Base-by-base conservation (phyloP, 2,797 vertebrate genomes). In the Poecilia velifera region DNA sequence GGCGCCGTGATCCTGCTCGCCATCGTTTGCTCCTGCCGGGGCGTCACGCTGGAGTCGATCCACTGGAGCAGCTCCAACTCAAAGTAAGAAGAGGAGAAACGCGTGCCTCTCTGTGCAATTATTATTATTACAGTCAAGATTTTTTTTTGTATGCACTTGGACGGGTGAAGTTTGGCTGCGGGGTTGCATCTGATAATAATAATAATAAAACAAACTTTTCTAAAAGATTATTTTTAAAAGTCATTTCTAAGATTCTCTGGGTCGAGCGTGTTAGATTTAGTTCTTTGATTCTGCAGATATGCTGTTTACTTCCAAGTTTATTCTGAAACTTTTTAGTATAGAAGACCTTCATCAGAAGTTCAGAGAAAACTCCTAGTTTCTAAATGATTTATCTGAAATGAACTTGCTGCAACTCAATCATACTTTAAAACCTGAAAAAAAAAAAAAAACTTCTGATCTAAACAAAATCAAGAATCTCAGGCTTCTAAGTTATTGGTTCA, bases 61-160 rank as follows among this genome's bases (percentile, higher is more conserved):
- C 93, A 93, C 84, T 96, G 96, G 96, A 96, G 95, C 83, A 92
- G 91, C 74, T 94, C 95, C 76, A 96, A 96, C 59, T 78, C 91
- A n/a, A 95, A 95, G 96, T 96, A 90, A 93, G 95, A 92, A 74
- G 85, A 87, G 76, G 16, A 74, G 25, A 74, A 45, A 3, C 77
- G 13, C 76, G 43, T 41, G 71, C 57, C 72, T 77, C 73, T 53
- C 36, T 53, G 34, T 66, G n/a, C 49, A 10, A 62, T 62, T 62
- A 31, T 59, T 59, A 59, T 76, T 46, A 41, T 70, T 72, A 20
- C 31, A 22, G 9, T 51, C 9, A 20, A 22, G 13, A 18, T 57
- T n/a, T 62, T 0, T n/a, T 13, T 51, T 39, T n/a, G 5, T 14
- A 13, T 55, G 47, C 51, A 53, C 36, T 49, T 14, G 28, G 10